Evolutionary conservation across 2,888 invertebrate genomes (phyloP).

Genomic region (Chrysodeixis includens): DNA sequence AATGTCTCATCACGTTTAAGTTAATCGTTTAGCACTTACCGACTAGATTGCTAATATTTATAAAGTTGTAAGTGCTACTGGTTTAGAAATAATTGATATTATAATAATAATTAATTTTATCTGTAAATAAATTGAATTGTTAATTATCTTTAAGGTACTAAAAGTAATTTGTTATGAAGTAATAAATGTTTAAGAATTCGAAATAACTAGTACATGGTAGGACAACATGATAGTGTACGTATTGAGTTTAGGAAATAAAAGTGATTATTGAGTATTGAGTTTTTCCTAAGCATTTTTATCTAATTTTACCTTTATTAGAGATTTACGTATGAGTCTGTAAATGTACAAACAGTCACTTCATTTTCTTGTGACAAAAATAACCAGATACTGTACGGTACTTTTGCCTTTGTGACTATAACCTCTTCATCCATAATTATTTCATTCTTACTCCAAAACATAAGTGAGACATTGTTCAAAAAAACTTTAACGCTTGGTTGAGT

Average conservation of each 20-base stretch:
- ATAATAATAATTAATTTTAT: not conserved
- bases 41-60: conserved; percentile 28
- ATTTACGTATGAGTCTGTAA: no score
- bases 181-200: not conserved
- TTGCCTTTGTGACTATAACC: no score
- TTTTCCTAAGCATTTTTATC: no score
- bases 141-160: not conserved
- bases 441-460: not conserved
- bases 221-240: no score
- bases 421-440: not conserved
- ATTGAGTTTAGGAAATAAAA: no score
- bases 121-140: not conserved
- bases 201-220: not conserved
- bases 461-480: not conserved
- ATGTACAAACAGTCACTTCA: no score
- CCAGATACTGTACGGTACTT: no score
- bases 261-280: no score
- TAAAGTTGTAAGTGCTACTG: conserved; percentile 34
- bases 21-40: conserved; percentile 30
- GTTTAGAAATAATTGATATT: conserved; percentile 7
- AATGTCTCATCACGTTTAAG: conserved; percentile 18
- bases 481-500: conserved; percentile 12
- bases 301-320: no score
- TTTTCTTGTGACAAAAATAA: no score
- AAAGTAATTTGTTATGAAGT: not conserved